Base-by-base conservation (phyloP, 2,888 invertebrate species). In the Synanthedon myopaeformis region DNA sequence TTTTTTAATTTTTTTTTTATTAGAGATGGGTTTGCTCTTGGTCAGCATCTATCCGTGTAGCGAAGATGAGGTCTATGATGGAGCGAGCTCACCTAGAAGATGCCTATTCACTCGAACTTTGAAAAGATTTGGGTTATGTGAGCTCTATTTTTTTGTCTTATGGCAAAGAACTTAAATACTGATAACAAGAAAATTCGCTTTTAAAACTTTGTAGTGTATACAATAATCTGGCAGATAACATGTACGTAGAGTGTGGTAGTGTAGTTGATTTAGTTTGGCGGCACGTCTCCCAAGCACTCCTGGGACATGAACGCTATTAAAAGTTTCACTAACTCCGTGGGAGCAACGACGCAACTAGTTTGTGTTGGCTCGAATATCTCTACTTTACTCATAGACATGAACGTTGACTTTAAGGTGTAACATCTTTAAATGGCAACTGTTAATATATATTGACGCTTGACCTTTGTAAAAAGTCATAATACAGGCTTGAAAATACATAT, bases 131-230 rank as follows among this genome's bases (percentile, higher is more conserved):
- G 23, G 5, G 23, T 23, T 23, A 23, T 23, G 5, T 23, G 23
- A 23, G 23, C 23, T 23, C 23, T 23, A 23, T 23, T 23, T 23
- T 5, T 23, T 23, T 23, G 23, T 5, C 23, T 35, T 35, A 35
- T 35, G 10, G 2, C 93, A 93, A 41, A 12, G 51, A 51, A 41
- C 51, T 35, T 35, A 35, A 35, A 35, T 10, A 6, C 10, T 35
- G 10, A 8, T 35, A 1, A 6, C 28, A 10, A 35, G 35, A 35
- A 28, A 28, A 35, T 35, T 35, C 58, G 97, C 81, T 62, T 96
- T 70, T 96, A 96, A 58, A 97, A 81, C 62, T 96, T 71, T 13
- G 92, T 89, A 6, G 35, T 35, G 35, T 35, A 35, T 35, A 35
- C 35, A 59, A 59, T 61, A 60, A 60, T 57, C 58, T 57, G 61